phyloP scores from a whole-genome alignment of 2,888 invertebrate species.

The Hirtodrosophila duncani region DNA sequence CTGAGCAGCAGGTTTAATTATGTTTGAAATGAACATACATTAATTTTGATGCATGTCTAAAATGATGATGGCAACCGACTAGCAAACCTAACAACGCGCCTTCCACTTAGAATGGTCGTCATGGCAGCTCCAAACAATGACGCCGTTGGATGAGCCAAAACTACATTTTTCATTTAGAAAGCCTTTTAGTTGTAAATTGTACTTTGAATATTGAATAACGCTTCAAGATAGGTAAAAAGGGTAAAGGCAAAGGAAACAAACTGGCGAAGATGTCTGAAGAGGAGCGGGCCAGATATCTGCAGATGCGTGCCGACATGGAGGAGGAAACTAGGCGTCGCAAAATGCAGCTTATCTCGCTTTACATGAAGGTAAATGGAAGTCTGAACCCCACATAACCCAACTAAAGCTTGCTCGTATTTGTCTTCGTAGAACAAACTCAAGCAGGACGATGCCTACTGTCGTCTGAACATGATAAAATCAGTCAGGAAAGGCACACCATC shows the following conservation, averaged over 20 bases:
- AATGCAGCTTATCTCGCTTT: constrained; percentile 87
- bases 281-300: constrained; percentile 88
- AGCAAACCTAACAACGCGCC: constrained; percentile 42
- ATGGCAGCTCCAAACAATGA: constrained; percentile 35
- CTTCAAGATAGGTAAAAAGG: constrained; percentile 81
- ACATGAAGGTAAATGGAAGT: constrained; percentile 84
- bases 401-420: constrained; percentile 20
- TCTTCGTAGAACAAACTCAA: constrained; percentile 86
- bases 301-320: constrained; percentile 89
- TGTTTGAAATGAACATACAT: constrained; percentile 28
- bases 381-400: too few species aligned
- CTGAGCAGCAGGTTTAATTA: constrained; percentile 32
- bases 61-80: too few species aligned
- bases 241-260: constrained; percentile 85
- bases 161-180: neutral
- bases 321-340: constrained; percentile 89
- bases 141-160: too few species aligned
- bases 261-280: constrained; percentile 91
- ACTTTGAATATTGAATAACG: constrained; percentile 37
- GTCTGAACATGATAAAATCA: constrained; percentile 89
- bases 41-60: too few species aligned
- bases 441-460: constrained; percentile 87
- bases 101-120: constrained; percentile 37
- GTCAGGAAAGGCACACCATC: constrained; percentile 90
- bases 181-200: constrained; percentile 34